Percentiles rank a stretch among this genome's conserved stretches.
phyloP scores from a whole-genome alignment of 1,140 invertebrate genomes.

The Pentalonia nigronervosa region DNA sequence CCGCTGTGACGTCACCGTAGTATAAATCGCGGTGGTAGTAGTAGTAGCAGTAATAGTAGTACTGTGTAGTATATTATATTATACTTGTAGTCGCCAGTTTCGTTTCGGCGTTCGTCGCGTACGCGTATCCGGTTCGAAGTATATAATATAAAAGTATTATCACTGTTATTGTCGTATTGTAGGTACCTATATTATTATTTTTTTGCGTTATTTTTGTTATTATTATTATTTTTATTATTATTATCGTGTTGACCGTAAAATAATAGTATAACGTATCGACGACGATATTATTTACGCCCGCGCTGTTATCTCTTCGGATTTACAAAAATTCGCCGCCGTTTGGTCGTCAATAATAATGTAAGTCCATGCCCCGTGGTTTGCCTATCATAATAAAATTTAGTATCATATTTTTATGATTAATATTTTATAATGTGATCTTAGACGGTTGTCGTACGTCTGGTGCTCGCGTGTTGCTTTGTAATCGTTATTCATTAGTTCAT shows the following conservation, averaged over 20 bases:
- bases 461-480: background rate
- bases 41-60: background rate
- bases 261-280: background rate
- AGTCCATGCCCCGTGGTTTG: background rate
- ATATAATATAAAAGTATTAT: background rate
- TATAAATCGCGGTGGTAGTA: background rate
- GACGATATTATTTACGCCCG: background rate
- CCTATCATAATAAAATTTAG: background rate
- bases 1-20: background rate
- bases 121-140: background rate
- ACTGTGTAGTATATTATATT: background rate
- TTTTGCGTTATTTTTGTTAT: background rate
- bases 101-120: slow-evolving; percentile 23
- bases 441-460: background rate
- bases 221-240: slow-evolving; percentile 3
- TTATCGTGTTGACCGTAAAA: background rate
- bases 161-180: background rate
- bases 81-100: slow-evolving; percentile 9
- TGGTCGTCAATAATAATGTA: background rate
- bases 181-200: background rate
- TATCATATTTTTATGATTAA: background rate
- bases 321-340: background rate
- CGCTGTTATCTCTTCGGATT: slow-evolving; percentile 13
- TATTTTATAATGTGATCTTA: background rate
- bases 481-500: too few relatives aligned